These are phyloP conservation scores for Drosophila kikkawai DNA, from an alignment of 1,140 invertebrate genomes.

Conservation along the genomic window DNA sequence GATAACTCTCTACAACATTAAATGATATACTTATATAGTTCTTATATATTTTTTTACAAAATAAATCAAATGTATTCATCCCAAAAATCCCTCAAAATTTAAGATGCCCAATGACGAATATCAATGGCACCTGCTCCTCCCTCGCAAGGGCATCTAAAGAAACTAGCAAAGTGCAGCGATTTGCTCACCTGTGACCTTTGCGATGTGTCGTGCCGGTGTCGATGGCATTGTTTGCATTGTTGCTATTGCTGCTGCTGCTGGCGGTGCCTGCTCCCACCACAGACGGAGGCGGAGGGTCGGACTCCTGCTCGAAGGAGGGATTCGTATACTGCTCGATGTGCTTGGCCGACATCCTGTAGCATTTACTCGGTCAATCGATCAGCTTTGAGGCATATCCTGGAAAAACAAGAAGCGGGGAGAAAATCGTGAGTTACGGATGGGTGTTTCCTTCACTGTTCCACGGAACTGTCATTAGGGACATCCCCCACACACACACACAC, in stretches of 20 bases:
- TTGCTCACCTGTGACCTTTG: constrained; percentile 82
- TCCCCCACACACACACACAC: constrained; percentile 7
- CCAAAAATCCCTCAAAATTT: neutral
- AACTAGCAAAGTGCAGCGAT: constrained; percentile 51
- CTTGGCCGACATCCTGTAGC: constrained; percentile 67
- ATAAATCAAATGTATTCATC: neutral
- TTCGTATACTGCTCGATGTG: constrained; percentile 75
- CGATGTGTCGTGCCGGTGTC: constrained; percentile 74
- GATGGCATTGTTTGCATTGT: constrained; percentile 41
- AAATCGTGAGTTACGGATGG: neutral
- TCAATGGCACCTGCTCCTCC: constrained; percentile 11
- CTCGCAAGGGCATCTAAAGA: neutral
- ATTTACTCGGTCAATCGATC: constrained; percentile 66
- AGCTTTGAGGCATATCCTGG: constrained; percentile 61
- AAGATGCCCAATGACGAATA: neutral
- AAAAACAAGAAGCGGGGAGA: neutral
- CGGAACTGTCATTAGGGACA: constrained; percentile 36
- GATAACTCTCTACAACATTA: too few relatives aligned
- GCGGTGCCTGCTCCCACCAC: constrained; percentile 24
- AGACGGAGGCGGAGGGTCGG: constrained; percentile 29
- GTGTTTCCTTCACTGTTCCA: constrained; percentile 7
- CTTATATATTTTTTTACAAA: too few relatives aligned
- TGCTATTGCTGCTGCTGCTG: constrained; percentile 16
- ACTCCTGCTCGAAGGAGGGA: constrained; percentile 78
- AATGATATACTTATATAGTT: too few relatives aligned